Evolutionary conservation across 2,888 invertebrate genomes (phyloP), one percentile per base, ranked within the genome.

Genomic region (Galeopsomyia nigrocyanea): DNA sequence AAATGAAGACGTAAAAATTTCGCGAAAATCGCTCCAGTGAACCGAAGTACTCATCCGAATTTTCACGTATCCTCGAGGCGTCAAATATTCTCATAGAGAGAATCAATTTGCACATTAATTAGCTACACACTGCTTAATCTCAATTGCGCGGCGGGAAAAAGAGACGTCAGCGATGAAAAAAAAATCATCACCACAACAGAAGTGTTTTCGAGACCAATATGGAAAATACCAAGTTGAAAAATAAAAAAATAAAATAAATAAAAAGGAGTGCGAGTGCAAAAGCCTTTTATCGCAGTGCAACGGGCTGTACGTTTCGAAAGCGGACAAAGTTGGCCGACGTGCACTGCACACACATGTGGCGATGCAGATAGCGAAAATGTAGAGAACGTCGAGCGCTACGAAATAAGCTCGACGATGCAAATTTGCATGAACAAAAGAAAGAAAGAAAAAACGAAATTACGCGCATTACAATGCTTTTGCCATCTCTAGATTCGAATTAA

Each of bases 271-370:
- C 31, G 31, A 31, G 31, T 31, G 55, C 53, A 64, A 55, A 65
- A 65, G 21, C 64, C 64, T 65, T 46, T 56, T 65, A 56, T 65
- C 64, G 55, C n/a, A 5, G 7, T 7, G 46, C 46, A 53, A 39
- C 53, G 53, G 31, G 53, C 16, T 31, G 31, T 31, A 31, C 31
- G 31, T 31, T 31, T 31, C 26, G 22, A n/a, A 22, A 13, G 49
- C 46, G 55, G 26, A n/a, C 50, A 47, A 64, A 55, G 16, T 39
- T 39, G 31, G 31, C 46, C 6, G 14, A 55, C 9, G 47, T 17
- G 19, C 9, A n/a, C 16, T 22, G 21, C n/a, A n/a, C 46, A 31
- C 31, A 31, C 7, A 7, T 31, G 31, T 31, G 31, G 7, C 31
- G 7, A 31, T 46, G 31, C 22, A 55, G 55, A 21, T 65, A 65